These are phyloP conservation scores for Allacma fusca DNA, from an alignment of 2,888 invertebrate species.

Conservation along the genomic window DNA sequence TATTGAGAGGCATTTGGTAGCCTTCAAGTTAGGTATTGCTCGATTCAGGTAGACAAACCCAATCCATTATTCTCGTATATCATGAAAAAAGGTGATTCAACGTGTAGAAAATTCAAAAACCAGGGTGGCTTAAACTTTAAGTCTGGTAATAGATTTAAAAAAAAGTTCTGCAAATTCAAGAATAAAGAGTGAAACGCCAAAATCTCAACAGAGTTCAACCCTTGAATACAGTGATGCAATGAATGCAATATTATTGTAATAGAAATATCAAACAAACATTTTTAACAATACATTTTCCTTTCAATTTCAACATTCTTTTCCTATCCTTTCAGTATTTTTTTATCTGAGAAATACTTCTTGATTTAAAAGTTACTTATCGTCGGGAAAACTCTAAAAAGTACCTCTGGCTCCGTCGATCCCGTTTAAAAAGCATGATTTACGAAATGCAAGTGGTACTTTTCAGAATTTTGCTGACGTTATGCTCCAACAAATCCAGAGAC, in stretches of 20 bases:
- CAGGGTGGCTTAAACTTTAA: constrained; percentile 29
- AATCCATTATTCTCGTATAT: constrained; percentile 40
- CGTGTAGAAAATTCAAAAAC: constrained; percentile 16
- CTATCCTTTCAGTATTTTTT: background rate
- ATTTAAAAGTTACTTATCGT: no score
- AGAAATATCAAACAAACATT: background rate
- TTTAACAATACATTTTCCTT: background rate
- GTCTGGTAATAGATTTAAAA: constrained; percentile 1
- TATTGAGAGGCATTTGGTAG: constrained; percentile 16
- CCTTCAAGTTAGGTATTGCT: constrained; percentile 24
- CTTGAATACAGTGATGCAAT: constrained; percentile 20
- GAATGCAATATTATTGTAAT: constrained; percentile 27
- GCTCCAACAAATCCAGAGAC: no score
- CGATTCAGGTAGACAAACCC: constrained; percentile 35
- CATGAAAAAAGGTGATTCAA: constrained; percentile 26
- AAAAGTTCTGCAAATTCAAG: background rate
- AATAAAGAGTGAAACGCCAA: constrained; percentile 23
- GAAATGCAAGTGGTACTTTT: no score
- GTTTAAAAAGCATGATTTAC: no score
- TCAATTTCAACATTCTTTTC: background rate
- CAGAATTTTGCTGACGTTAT: no score
- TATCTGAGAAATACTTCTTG: no score
- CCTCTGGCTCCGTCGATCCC: no score
- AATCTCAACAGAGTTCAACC: constrained; percentile 4
- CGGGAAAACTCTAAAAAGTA: no score